Evolutionary conservation across 2,888 invertebrate species (phyloP), one percentile per base, ranked within the genome.

Genomic region (Macrosiphum euphorbiae): DNA sequence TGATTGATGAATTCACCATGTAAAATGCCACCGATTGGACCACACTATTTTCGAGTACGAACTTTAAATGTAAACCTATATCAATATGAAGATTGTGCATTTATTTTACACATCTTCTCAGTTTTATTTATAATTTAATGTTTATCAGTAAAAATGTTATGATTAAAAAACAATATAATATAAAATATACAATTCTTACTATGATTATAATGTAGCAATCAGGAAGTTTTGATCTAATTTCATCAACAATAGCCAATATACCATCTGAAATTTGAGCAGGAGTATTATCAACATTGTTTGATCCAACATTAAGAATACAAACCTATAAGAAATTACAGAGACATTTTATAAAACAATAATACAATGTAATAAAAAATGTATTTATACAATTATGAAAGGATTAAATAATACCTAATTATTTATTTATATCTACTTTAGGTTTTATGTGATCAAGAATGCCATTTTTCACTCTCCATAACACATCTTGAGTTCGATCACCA

Each of bases 391-490:
- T 52, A 86, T 44, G 35, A 58, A 88, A 44, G 10, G 26, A 44
- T 55, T 28, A 90, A 50, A 20, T 90, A 61, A 20, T 24, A 41
- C 55, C 20, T 55, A n/a, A 28, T 28, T 5, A 55, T 58, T 55
- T 44, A 58, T 88, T 87, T 87, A 50, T 28, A 87, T 87, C 96
- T 95, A 98, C 98, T 97, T 98, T 99, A 20, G 99, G 98, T 95
- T 97, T 97, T 95, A 98, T 97, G 96, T 97, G 97, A 95, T 99
- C 98, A 95, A 99, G 96, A 96, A 98, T 98, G 91, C 98, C 99
- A 96, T 99, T 98, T 95, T 97, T 97, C 88, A 99, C 97, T 95
- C 99, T 97, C 99, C 99, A 99, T 85, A 99, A 96, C n/a, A 99
- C 97, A 96, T 99, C 97, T 96, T 99, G 98, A 78, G 98, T 98